phyloP scores from a whole-genome alignment of 2,888 invertebrate species.

The Pachycephus smyrnensis region DNA sequence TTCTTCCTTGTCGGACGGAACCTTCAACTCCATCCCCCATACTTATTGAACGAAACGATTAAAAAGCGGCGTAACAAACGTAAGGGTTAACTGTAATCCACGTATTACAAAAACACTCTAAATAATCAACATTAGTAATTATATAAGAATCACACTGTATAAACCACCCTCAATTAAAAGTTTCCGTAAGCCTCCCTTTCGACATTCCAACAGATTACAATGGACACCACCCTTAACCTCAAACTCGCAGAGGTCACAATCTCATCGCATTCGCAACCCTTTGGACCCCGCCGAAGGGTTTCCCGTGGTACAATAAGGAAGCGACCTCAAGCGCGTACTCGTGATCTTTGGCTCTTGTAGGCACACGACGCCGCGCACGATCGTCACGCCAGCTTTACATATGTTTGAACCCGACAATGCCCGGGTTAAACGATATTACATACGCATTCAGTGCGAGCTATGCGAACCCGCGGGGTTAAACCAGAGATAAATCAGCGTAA shows the following conservation, averaged over 20 bases:
- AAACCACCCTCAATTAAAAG: background rate
- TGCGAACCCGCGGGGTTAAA: slow-evolving; percentile 46
- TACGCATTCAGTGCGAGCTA: slow-evolving; percentile 38
- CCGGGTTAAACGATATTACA: slow-evolving; percentile 59
- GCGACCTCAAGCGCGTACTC: slow-evolving; percentile 32
- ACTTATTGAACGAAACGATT: background rate
- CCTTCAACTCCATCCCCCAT: background rate
- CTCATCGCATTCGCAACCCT: background rate
- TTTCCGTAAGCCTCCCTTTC: background rate
- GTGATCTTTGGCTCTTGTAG: slow-evolving; percentile 6
- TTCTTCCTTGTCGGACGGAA: slow-evolving; percentile 41
- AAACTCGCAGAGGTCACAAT: background rate
- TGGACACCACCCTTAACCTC: background rate
- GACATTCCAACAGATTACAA: background rate
- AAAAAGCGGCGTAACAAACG: background rate
- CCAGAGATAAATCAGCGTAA: slow-evolving; percentile 57
- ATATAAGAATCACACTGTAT: background rate
- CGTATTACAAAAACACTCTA: background rate
- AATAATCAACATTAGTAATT: background rate
- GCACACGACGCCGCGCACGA: slow-evolving; percentile 39
- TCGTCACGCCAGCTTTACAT: slow-evolving; percentile 59
- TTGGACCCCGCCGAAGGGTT: background rate
- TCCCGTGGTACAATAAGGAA: slow-evolving; percentile 46
- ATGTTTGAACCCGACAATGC: slow-evolving; percentile 58
- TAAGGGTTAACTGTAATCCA: background rate